Evolutionary conservation across 2,797 vertebrate species (phyloP).

Genomic region (Halcyon leucocephala): DNA sequence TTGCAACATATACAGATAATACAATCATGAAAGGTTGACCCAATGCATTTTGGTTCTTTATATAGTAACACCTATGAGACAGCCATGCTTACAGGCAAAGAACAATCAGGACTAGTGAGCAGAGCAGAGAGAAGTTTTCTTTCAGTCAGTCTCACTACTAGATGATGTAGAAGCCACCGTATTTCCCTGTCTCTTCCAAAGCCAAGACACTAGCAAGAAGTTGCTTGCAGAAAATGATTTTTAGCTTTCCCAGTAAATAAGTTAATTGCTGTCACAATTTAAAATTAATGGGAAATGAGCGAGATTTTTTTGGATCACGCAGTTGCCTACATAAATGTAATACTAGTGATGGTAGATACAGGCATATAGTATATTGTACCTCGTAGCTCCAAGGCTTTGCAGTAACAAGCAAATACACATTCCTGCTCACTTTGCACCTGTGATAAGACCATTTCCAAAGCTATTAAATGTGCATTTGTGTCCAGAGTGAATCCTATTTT

Average conservation of each 20-base stretch:
- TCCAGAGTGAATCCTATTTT: background rate
- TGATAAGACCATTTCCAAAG: slow-evolving; percentile 25
- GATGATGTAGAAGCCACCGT: background rate
- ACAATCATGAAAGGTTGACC: background rate
- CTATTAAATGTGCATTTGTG: slow-evolving; percentile 48
- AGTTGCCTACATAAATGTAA: background rate
- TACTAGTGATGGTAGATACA: background rate
- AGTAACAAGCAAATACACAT: slow-evolving; percentile 11
- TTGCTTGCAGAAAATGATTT: background rate
- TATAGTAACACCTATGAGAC: background rate
- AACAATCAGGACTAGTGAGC: background rate
- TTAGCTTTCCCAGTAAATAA: background rate
- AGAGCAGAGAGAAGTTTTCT: background rate
- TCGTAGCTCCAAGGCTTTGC: background rate
- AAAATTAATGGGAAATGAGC: background rate
- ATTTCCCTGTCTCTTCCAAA: background rate
- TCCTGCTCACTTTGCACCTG: slow-evolving; percentile 25
- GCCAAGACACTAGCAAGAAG: background rate
- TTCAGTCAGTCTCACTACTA: background rate
- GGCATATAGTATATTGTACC: background rate
- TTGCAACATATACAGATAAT: background rate
- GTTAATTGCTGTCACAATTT: background rate
- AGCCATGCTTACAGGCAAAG: background rate
- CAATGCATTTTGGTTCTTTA: background rate
- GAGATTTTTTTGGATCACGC: background rate